Base-by-base conservation (phyloP, 2,888 invertebrate species). In the Norana najaformis region DNA sequence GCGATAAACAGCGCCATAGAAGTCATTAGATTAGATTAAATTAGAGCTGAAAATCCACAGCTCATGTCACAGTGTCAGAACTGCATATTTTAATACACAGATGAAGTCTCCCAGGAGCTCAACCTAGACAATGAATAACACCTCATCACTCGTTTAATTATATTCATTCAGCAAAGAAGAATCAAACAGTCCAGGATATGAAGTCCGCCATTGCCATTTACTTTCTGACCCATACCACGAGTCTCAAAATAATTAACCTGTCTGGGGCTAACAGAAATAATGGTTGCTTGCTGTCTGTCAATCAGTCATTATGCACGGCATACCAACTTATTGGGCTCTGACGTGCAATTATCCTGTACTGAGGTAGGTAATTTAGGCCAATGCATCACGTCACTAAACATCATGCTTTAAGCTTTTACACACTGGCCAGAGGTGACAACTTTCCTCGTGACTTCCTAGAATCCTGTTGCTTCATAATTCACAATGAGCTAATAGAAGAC, bases 281-380 rank as follows among this genome's bases (percentile, higher is more conserved):
- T 11, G 30, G 69, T 11, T n/a, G 69, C 69, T n/a, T n/a, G n/a
- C n/a, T n/a, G 69, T 69, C n/a, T 69, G n/a, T 69, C 13, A n/a
- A 30, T 69, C n/a, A n/a, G 69, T 69, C 69, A 69, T 69, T n/a
- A n/a, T 69, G 69, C 20, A 1, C 69, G 30, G 69, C 30, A 69
- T n/a, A 69, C 69, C 69, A 8, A n/a, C 69, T 69, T 30, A n/a
- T n/a, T 11, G 69, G n/a, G n/a, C 30, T n/a, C 1, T 0, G 69
- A n/a, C 69, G 1, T 69, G 30, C 69, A 69, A 69, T 69, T 69
- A n/a, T 69, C 16, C 69, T n/a, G n/a, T 69, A n/a, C 30, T 30
- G 69, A 69, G 69, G 69, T 69, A 69, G n/a, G 69, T n/a, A 69
- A 69, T n/a, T 69, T 69, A 69, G 69, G 69, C n/a, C n/a, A n/a